Base-by-base conservation (phyloP, 2,888 invertebrate species). In the Agrochola lota region DNA sequence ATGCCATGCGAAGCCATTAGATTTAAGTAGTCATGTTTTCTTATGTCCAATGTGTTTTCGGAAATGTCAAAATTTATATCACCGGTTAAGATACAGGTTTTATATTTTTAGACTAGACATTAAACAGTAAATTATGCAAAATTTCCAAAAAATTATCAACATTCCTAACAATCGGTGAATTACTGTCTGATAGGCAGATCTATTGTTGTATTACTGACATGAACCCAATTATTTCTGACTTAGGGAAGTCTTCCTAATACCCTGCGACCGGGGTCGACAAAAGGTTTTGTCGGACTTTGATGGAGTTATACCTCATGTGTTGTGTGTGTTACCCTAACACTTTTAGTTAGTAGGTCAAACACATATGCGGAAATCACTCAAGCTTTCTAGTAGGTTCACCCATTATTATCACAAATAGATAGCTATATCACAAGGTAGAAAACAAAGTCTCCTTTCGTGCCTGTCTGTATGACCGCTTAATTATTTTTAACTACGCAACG, bases 211-310 rank as follows among this genome's bases (percentile, higher is more conserved):
- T 46, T n/a, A 12, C 20, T 69, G 23, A 43, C 73, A n/a, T 23
- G 11, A 55, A 73, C 23, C 43, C 57, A 57, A 57, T 74, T 46
- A 74, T 70, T 57, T 52, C n/a, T 55, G 68, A 72, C n/a, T 6
- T 40, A 26, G 20, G 52, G 26, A 55, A 52, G 26, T 68, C 52
- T n/a, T 55, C 20, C 40, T 68, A 26, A 52, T 26, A 52, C n/a
- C 35, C 46, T 20, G 9, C 5, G 9, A 5, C 15, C 20, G 35
- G 30, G 17, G n/a, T 40, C 5, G 26, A n/a, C 8, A 5, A 66
- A 72, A 49, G 66, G 49, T 55, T 35, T 17, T 52, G 35, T 26
- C 26, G 0, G 52, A 23, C 7, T 26, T 30, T 52, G n/a, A 40
- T 40, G 2, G 52, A 26, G 7, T 26, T 30, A 63, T 46, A 46